Conservation (phyloP, 2,113 vertebrate species). For the Sinocyclocheilus maitianheensis region DNA sequence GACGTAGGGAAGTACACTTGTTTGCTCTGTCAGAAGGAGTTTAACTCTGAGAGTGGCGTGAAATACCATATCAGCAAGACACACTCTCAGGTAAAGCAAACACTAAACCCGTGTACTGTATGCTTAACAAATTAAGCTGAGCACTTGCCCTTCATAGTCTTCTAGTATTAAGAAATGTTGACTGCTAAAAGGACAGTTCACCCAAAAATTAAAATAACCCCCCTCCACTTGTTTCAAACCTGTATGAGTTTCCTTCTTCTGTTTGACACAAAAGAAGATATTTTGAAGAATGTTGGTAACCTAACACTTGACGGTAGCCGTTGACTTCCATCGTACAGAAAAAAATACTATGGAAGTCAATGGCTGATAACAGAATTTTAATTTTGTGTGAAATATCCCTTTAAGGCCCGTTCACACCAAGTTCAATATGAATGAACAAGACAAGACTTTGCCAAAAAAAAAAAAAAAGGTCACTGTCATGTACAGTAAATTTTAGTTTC, state of each 20-base stretch:
- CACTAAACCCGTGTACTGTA: neutral
- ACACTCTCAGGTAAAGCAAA: constrained; percentile 87
- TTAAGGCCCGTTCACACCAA: neutral
- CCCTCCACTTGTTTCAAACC: too few species aligned
- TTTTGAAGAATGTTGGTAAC: too few species aligned
- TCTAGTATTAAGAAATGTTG: neutral
- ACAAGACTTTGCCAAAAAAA: too few species aligned
- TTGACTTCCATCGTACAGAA: neutral
- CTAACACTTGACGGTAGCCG: too few species aligned
- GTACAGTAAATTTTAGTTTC: too few species aligned
- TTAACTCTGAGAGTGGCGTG: constrained; percentile 95
- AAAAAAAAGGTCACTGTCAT: neutral
- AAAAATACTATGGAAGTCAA: neutral
- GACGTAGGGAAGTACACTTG: constrained; percentile 92
- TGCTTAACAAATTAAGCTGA: neutral
- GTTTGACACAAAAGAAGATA: neutral
- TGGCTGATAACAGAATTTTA: neutral
- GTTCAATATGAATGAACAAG: neutral
- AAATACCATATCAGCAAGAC: constrained; percentile 99
- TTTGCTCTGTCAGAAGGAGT: constrained; percentile 96
- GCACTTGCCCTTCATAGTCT: neutral
- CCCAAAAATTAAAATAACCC: too few species aligned
- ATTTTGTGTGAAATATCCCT: neutral
- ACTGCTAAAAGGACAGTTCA: neutral
- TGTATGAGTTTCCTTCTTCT: neutral